A percentile compares a stretch with the other conserved stretches of the same genome.
phyloP scores from a whole-genome alignment of 2,888 invertebrate genomes.

The Thelaira solivaga region DNA sequence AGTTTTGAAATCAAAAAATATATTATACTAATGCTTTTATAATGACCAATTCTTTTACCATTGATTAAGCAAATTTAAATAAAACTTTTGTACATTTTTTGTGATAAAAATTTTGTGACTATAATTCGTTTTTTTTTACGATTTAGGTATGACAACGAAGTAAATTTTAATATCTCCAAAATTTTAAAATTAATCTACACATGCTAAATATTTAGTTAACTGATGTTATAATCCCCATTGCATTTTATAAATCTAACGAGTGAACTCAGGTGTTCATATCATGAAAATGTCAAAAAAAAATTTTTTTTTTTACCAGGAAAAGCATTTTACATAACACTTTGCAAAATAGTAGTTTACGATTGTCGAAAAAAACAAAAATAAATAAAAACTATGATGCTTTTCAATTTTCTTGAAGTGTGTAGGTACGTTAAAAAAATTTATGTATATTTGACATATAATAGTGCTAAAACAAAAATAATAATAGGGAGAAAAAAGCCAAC shows the following conservation, averaged over 20 bases:
- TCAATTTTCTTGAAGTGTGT: constrained; percentile 21
- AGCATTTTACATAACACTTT: constrained; percentile 35
- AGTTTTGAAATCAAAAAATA: no score
- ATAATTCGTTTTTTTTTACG: no score
- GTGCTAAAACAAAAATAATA: constrained; percentile 11
- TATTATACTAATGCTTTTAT: no score
- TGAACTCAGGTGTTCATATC: constrained; percentile 43
- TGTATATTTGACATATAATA: constrained; percentile 27
- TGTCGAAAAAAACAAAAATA: not conserved
- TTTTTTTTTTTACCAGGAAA: constrained; percentile 4
- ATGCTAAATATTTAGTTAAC: not conserved
- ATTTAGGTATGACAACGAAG: not conserved
- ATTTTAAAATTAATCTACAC: not conserved
- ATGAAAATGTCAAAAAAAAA: constrained; percentile 38
- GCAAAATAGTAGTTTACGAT: constrained; percentile 22
- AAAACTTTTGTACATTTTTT: no score
- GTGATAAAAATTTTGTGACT: no score
- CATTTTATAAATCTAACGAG: not conserved
- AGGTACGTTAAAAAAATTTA: not conserved
- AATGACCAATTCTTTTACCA: no score
- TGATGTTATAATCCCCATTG: no score
- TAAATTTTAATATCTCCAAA: not conserved
- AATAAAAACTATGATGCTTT: constrained; percentile 1
- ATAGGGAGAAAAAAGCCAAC: not conserved
- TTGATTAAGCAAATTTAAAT: no score